phyloP scores from a whole-genome alignment of 2,888 invertebrate genomes.

The Ramazzottius varieornatus region DNA sequence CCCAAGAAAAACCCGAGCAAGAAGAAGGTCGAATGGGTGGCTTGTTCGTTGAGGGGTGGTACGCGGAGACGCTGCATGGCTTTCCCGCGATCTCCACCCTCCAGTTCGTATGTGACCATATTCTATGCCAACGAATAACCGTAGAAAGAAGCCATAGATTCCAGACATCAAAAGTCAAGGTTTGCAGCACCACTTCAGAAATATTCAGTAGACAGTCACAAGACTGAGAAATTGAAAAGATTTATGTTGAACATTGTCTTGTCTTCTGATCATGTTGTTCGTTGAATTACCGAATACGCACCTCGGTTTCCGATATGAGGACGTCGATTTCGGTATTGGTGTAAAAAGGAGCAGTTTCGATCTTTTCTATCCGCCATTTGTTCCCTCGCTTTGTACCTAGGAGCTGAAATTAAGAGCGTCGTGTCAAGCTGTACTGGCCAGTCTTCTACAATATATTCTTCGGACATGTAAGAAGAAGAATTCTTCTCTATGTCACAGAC shows the following conservation, averaged over 20 bases:
- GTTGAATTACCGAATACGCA: too few relatives aligned
- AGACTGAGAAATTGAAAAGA: too few relatives aligned
- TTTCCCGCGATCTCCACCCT: conserved; percentile 27
- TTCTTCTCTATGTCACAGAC: neutral
- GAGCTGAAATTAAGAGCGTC: conserved; percentile 8
- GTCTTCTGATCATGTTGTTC: too few relatives aligned
- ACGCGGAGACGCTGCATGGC: conserved; percentile 30
- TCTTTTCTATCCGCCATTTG: conserved; percentile 25
- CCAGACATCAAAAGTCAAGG: too few relatives aligned
- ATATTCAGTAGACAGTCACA: too few relatives aligned
- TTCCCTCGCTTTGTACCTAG: conserved; percentile 22
- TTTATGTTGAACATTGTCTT: too few relatives aligned
- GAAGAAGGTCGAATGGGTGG: conserved; percentile 18
- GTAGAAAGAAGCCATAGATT: too few relatives aligned
- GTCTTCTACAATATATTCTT: too few relatives aligned
- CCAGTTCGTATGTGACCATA: conserved; percentile 26
- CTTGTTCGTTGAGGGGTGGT: conserved; percentile 26
- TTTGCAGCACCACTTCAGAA: too few relatives aligned
- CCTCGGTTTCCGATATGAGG: conserved; percentile 27
- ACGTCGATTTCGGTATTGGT: conserved; percentile 27
- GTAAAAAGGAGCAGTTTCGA: conserved; percentile 26
- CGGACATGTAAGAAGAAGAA: too few relatives aligned
- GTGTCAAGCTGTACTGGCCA: too few relatives aligned
- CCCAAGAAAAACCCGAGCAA: conserved; percentile 27
- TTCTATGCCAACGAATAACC: too few relatives aligned